These are phyloP conservation scores for Polyergus mexicanus DNA, from an alignment of 1,140 invertebrate genomes.

Conservation along the genomic window DNA sequence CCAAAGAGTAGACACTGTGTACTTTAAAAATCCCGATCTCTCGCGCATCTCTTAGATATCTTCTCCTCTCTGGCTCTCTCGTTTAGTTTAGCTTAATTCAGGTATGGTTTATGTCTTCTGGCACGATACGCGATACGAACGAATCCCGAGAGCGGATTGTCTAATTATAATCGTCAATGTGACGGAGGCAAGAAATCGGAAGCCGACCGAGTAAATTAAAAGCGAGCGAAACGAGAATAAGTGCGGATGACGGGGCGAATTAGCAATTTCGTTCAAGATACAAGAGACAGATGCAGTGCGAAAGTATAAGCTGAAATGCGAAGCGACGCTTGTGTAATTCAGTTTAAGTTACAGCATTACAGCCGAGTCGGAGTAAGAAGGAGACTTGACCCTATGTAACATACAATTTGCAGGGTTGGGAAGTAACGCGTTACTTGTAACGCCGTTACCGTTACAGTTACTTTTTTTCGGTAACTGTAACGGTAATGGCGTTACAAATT, in stretches of 20 bases:
- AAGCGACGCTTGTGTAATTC: constrained; percentile 37
- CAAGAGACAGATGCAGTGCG: too few species aligned
- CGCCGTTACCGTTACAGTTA: too few species aligned
- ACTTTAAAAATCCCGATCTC: too few species aligned
- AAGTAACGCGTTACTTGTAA: too few species aligned
- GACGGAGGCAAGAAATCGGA: not conserved
- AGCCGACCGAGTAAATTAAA: not conserved
- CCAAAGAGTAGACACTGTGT: too few species aligned
- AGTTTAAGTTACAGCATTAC: constrained; percentile 58
- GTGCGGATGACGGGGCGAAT: constrained; percentile 1
- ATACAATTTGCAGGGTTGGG: constrained; percentile 68
- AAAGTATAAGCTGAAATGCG: constrained; percentile 56
- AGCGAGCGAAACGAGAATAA: not conserved
- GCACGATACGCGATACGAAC: constrained; percentile 1
- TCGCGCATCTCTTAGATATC: not conserved
- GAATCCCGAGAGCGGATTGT: constrained; percentile 4
- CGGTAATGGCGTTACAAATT: too few species aligned
- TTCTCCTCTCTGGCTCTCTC: not conserved
- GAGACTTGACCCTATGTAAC: constrained; percentile 59
- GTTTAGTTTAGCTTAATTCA: not conserved
- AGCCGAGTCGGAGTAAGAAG: constrained; percentile 47
- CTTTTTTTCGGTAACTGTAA: too few species aligned
- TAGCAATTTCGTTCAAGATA: constrained; percentile 11
- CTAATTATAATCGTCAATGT: constrained; percentile 38
- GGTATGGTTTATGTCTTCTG: constrained; percentile 24